phyloP scores from a whole-genome alignment of 1,140 invertebrate genomes.

The Ostrea edulis region DNA sequence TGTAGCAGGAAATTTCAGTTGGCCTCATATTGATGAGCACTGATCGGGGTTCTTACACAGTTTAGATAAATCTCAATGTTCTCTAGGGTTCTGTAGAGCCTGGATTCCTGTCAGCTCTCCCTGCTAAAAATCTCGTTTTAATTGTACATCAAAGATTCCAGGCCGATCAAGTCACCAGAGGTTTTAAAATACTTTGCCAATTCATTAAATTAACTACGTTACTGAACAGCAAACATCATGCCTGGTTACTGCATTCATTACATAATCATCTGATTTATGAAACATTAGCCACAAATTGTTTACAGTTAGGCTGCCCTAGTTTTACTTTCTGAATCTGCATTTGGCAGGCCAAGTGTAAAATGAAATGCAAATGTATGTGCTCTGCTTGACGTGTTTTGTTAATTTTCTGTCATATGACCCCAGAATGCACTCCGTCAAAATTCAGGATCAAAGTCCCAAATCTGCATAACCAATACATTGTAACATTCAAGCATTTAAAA shows the following conservation, averaged over 20 bases:
- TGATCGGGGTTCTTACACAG: background rate
- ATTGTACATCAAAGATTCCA: background rate
- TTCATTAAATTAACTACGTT: background rate
- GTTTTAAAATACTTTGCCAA: background rate
- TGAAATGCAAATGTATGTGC: slow-evolving; percentile 3
- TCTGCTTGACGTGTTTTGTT: background rate
- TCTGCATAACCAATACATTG: slow-evolving; percentile 15
- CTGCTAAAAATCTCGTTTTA: background rate
- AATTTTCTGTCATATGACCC: background rate
- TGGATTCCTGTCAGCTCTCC: background rate
- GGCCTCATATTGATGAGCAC: background rate
- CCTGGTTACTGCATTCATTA: background rate
- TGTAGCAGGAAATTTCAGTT: background rate
- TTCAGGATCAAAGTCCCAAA: background rate
- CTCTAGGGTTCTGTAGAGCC: background rate
- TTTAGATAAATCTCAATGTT: background rate
- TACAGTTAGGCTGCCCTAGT: background rate
- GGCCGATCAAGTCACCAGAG: background rate
- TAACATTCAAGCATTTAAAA: slow-evolving; percentile 4
- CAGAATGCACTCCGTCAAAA: background rate
- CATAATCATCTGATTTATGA: background rate
- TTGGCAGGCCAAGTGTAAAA: background rate
- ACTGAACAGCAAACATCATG: background rate
- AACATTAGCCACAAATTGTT: background rate
- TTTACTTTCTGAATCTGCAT: background rate